Evolutionary conservation across 2,113 vertebrate genomes (phyloP), one percentile per base, ranked within the genome.

Genomic region (Emberiza fucata): DNA sequence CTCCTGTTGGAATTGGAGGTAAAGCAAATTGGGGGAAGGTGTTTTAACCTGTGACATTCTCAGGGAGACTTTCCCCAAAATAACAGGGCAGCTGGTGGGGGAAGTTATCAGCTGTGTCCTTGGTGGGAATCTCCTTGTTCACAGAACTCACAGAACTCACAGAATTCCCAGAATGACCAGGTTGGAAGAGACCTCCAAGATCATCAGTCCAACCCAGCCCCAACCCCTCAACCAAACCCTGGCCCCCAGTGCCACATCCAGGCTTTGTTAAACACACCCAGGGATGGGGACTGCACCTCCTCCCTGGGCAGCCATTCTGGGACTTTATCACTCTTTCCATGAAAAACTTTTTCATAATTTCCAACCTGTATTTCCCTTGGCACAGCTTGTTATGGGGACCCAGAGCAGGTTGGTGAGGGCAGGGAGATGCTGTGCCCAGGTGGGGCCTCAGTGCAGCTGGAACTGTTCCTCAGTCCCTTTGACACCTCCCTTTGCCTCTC

Each of bases 31-130:
- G 71, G 10, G 51, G 61, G 75, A 70, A 80, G 79, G 50, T 4
- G 4, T 68, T 91, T 57, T 10, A 53, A 8, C 8, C 3, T 7
- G 42, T 33, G 80, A n/a, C n/a, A 14, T 33, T 81, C 61, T 66
- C 66, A 44, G 73, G 85, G 75, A 82, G 53, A 28, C 22, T 54
- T 28, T 23, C 25, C 16, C 31, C 1, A 2, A 2, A 27, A 11
- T 0, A 8, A 12, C 0, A 1, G 29, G 21, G 8, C 8, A 20
- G 53, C 24, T 4, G 3, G 1, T 0, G 35, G 44, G 1, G 5
- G 33, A 27, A 6, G 27, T 53, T 48, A 20, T 24, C 80, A 60
- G 45, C 53, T 1, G 3, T 31, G 44, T 39, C 27, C 51, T 66
- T 33, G 15, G 56, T 57, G 72, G 61, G 21, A 61, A 48, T 33